Evolutionary conservation across 1,140 invertebrate species (phyloP).

Genomic region (Orchesella cincta): DNA sequence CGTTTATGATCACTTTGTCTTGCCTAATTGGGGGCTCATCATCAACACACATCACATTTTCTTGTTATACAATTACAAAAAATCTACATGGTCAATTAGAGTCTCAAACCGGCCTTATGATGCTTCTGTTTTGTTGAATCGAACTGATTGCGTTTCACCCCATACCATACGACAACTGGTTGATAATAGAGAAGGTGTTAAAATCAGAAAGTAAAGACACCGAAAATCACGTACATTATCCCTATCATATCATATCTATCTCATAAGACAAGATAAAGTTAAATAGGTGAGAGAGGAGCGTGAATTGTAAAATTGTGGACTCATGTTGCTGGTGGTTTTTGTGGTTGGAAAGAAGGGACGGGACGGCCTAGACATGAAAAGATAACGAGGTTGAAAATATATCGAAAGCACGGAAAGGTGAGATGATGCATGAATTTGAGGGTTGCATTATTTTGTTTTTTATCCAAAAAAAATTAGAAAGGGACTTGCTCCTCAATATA

Average conservation of each 20-base stretch:
- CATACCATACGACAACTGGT: background rate
- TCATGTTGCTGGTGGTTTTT: background rate
- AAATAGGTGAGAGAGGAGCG: constrained; percentile 23
- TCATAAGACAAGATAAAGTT: constrained; percentile 2
- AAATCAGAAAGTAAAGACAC: no score
- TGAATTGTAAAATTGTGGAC: no score
- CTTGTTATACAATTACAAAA: background rate
- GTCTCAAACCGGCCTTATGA: background rate
- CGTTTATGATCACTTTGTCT: background rate
- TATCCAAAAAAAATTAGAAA: no score
- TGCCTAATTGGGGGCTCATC: background rate
- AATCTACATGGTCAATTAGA: background rate
- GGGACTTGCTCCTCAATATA: no score
- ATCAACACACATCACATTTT: background rate
- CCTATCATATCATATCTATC: background rate
- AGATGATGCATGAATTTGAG: constrained; percentile 26
- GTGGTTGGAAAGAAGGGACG: background rate
- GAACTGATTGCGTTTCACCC: background rate
- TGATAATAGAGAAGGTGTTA: background rate
- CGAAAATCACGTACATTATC: no score
- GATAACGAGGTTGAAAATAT: constrained; percentile 9
- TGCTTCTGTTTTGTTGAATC: background rate
- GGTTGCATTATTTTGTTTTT: no score
- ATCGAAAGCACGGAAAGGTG: constrained; percentile 4
- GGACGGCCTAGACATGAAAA: constrained; percentile 16